Conservation (phyloP, 2,797 vertebrate species). For the Sebastes taczanowskii region DNA sequence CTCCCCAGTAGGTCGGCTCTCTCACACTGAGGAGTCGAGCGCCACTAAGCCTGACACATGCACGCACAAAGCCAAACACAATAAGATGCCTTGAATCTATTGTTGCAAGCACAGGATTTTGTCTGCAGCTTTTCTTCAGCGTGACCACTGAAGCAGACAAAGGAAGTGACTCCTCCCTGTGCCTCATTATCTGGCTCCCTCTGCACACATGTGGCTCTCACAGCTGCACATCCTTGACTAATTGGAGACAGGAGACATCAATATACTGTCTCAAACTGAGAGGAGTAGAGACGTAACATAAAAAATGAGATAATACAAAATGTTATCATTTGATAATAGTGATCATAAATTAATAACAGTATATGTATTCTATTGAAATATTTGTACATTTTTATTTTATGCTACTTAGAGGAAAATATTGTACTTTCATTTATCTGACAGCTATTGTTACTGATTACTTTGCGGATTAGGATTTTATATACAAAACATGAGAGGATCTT, state of each 20-base stretch:
- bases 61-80: constrained; percentile 3
- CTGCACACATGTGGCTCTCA: constrained; percentile 20
- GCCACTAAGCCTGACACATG: neutral
- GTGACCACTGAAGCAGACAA: neutral
- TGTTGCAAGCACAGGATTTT: neutral
- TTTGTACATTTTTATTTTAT: neutral
- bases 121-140: constrained; percentile 78
- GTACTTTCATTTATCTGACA: neutral
- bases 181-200: constrained; percentile 17
- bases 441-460: neutral
- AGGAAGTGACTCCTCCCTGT: constrained; percentile 20
- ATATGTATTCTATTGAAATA: neutral
- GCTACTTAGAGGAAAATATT: neutral
- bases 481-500: neutral
- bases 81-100: constrained; percentile 33
- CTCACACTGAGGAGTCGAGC: neutral
- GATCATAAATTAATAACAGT: neutral
- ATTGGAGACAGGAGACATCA: neutral
- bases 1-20: neutral
- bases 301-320: neutral
- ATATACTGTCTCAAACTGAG: neutral
- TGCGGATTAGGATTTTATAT: neutral
- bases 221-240: constrained; percentile 32
- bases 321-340: neutral
- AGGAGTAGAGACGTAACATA: neutral